A percentile compares a stretch with the other conserved stretches of the same genome.
phyloP scores from a whole-genome alignment of 2,113 vertebrate species.

The Bubo blakistoni region DNA sequence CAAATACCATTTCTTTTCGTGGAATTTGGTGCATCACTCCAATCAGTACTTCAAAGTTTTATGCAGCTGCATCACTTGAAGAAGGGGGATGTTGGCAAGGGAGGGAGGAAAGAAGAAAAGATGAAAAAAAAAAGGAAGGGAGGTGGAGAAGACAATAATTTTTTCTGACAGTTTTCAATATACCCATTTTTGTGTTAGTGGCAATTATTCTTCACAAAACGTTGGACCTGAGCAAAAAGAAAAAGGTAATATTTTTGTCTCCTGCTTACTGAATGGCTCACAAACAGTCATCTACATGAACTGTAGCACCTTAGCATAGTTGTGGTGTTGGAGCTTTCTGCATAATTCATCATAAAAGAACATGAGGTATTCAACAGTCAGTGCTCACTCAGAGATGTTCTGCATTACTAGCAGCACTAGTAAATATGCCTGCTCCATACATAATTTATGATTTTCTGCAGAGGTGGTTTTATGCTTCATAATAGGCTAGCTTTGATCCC shows the following conservation, averaged over 20 bases:
- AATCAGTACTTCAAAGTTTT: slow-evolving; percentile 7
- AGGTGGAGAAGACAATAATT: not conserved
- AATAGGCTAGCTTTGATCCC: slow-evolving; percentile 54
- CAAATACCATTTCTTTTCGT: slow-evolving; percentile 25
- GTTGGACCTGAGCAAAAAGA: not conserved
- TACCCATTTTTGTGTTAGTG: not conserved
- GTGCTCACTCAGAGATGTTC: slow-evolving; percentile 50
- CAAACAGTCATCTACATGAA: slow-evolving; percentile 12
- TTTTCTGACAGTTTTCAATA: slow-evolving; percentile 19
- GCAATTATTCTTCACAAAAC: slow-evolving; percentile 11
- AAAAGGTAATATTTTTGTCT: slow-evolving; percentile 23
- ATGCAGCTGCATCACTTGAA: not conserved
- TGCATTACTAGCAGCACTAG: slow-evolving; percentile 27
- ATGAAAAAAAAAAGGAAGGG: not conserved
- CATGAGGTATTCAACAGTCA: slow-evolving; percentile 48
- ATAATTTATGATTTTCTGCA: slow-evolving; percentile 56
- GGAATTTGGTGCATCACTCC: slow-evolving; percentile 9
- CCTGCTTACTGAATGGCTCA: slow-evolving; percentile 14
- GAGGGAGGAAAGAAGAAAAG: not conserved
- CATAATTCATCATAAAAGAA: slow-evolving; percentile 74
- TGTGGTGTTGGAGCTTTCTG: slow-evolving; percentile 41
- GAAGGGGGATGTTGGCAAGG: not conserved
- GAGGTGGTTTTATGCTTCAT: slow-evolving; percentile 38
- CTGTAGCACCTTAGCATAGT: slow-evolving; percentile 46
- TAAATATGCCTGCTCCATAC: slow-evolving; percentile 47